Evolutionary conservation across 2,113 vertebrate species (phyloP), one percentile per base, ranked within the genome.

Genomic region (Tympanuchus pallidicinctus): DNA sequence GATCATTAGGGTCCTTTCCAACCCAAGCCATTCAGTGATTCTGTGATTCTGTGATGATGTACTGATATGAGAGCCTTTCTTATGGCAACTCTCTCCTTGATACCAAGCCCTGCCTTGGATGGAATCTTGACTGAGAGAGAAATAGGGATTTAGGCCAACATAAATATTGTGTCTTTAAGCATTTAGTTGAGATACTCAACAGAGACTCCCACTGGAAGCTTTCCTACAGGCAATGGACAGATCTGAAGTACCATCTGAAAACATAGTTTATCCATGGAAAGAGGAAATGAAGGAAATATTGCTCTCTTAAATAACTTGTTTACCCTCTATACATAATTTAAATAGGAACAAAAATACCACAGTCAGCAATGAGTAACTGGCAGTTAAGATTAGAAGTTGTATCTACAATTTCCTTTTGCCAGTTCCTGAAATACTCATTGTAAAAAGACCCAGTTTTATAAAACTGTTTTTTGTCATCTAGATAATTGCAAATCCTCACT

Each of bases 401-500:
- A 18, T 38, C 13, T 36, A 48, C 1, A 0, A 15, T 28, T 72
- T 72, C 34, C 34, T 57, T 12, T 72, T 48, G 24, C 40, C 64
- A 10, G 9, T 28, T 72, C 28, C 40, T 57, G 30, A 56, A 72
- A 65, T 24, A 32, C 21, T 36, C 6, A 5, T 36, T 50, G 34
- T 57, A 40, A 59, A 36, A 32, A 52, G 25, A 65, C 13, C 2
- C 3, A 12, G 8, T 65, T 78, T 48, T 60, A 45, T 54, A 20
- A 47, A 74, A 56, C 25, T 27, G 21, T 11, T 20, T 1, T 72
- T 66, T 60, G 32, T 52, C 43, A 75, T 28, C n/a, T 66, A 22
- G 42, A 38, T 25, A 57, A 20, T 38, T 47, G 30, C 0, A 0
- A 82, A n/a, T 17, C 52, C 40, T 56, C 34, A 30, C 34, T 45